These are phyloP conservation scores for Tyto alba DNA, from an alignment of 2,113 vertebrate species.

Conservation along the genomic window DNA sequence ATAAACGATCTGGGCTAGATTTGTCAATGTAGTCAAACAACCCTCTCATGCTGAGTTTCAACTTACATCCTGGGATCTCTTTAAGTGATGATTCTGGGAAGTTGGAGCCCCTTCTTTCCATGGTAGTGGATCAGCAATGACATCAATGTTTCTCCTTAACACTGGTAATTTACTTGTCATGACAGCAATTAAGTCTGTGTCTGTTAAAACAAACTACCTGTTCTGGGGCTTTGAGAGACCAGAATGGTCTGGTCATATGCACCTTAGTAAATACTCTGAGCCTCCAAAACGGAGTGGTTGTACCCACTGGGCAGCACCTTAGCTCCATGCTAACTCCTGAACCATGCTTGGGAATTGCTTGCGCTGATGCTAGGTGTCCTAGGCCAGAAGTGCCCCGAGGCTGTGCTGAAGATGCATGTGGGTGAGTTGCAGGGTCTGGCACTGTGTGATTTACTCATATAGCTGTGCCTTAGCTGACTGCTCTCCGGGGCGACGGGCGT, in stretches of 20 bases:
- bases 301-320: neutral
- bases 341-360: neutral
- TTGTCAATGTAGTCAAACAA: neutral
- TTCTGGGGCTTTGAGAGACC: neutral
- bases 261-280: neutral
- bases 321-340: neutral
- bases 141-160: neutral
- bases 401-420: neutral
- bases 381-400: neutral
- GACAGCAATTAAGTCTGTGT: neutral
- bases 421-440: neutral
- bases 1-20: neutral
- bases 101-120: neutral
- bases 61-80: neutral
- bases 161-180: fast-evolving
- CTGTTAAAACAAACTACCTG: neutral
- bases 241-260: neutral
- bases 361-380: neutral
- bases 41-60: neutral
- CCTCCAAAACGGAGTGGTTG: neutral
- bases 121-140: neutral
- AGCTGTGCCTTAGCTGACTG: neutral
- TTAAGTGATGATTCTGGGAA: neutral
- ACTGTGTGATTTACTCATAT: neutral
- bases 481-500: fast-evolving